Conservation (phyloP, 2,113 vertebrate species). For the Perognathus longimembris region DNA sequence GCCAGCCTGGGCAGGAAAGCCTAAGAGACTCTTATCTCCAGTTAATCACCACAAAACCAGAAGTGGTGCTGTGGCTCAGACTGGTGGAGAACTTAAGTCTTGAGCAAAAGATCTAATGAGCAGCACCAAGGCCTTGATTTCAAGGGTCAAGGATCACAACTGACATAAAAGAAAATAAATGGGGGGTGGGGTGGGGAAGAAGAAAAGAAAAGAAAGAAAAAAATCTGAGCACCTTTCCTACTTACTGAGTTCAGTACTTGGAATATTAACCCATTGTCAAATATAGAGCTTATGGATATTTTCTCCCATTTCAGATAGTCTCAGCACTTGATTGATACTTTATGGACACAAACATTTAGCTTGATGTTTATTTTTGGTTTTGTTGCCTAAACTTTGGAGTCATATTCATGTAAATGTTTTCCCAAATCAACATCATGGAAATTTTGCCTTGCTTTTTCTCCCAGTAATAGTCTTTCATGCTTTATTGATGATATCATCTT, state of each 20-base stretch:
- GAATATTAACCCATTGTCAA: neutral
- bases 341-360: neutral
- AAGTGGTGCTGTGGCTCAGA: too few relatives aligned
- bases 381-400: neutral
- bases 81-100: too few relatives aligned
- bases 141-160: too few relatives aligned
- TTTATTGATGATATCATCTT: neutral
- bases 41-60: too few relatives aligned
- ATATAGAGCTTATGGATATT: neutral
- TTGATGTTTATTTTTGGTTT: neutral
- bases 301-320: neutral
- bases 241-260: neutral
- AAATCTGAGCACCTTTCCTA: neutral
- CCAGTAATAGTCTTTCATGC: neutral
- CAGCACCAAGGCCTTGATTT: too few relatives aligned
- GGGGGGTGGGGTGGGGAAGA: too few relatives aligned
- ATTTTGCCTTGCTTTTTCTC: neutral
- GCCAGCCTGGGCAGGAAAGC: too few relatives aligned
- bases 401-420: neutral
- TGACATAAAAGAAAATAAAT: too few relatives aligned
- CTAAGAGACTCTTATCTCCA: too few relatives aligned
- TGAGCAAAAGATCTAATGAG: too few relatives aligned
- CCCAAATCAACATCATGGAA: fast-evolving
- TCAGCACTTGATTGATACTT: neutral
- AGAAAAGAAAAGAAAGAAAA: too few relatives aligned